Evolutionary conservation across 2,888 invertebrate species (phyloP).

Genomic region (Gibbula magus): DNA sequence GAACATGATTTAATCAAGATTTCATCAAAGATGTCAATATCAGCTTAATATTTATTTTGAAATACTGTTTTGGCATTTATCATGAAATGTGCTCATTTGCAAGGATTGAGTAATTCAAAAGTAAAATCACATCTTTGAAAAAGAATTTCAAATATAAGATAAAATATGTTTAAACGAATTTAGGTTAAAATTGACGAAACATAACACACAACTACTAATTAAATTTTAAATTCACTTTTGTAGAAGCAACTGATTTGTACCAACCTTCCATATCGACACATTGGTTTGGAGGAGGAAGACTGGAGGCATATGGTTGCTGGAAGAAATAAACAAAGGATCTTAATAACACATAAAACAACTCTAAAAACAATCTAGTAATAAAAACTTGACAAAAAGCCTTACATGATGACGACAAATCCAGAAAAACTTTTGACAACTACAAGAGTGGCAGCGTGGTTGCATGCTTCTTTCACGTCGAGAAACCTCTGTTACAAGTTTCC

Average conservation of each 20-base stretch:
- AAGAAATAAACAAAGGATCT: conserved; percentile 37
- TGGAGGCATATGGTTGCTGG: conserved; percentile 64
- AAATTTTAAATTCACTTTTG: no score
- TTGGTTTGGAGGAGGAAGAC: conserved; percentile 59
- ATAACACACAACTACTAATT: no score
- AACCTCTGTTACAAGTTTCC: neutral
- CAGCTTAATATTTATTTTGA: no score
- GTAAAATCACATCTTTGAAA: no score
- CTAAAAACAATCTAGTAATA: neutral
- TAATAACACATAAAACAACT: neutral
- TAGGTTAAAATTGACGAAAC: no score
- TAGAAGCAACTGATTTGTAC: neutral
- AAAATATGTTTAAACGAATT: no score
- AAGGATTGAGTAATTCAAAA: no score
- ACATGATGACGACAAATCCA: neutral
- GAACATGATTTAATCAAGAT: no score
- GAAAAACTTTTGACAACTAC: neutral
- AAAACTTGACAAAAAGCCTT: neutral
- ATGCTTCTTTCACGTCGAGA: neutral
- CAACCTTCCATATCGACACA: conserved; percentile 64
- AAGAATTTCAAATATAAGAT: no score
- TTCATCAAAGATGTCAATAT: no score
- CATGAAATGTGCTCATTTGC: no score
- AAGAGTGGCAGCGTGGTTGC: neutral
- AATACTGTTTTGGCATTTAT: no score